These are phyloP conservation scores for Lasioglossum malachurum DNA, from an alignment of 2,888 invertebrate genomes.

Conservation along the genomic window DNA sequence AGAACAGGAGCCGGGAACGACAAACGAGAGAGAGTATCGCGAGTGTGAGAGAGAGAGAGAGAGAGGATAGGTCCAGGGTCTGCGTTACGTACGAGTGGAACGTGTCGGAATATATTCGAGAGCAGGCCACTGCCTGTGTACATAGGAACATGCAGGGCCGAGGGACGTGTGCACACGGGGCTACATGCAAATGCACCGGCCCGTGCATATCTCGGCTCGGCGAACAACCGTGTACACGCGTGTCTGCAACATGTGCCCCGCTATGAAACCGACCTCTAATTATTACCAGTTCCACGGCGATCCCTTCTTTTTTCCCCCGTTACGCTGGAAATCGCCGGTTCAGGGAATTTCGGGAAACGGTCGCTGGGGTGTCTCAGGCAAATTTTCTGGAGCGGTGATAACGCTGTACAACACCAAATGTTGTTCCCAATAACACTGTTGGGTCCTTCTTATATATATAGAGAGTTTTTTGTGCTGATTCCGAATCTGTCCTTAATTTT, in stretches of 20 bases:
- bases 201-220: conserved; percentile 45
- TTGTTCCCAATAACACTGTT: too few relatives aligned
- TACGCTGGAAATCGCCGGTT: not conserved
- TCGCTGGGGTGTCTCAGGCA: not conserved
- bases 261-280: not conserved
- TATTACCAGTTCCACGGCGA: not conserved
- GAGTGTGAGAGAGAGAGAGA: conserved; percentile 13
- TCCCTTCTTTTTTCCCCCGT: not conserved
- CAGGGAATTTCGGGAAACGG: not conserved
- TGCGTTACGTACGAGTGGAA: conserved; percentile 49
- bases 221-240: not conserved
- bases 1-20: conserved; percentile 43
- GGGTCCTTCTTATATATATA: too few relatives aligned
- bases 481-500: too few relatives aligned
- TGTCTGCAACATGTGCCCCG: not conserved
- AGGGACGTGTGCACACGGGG: conserved; percentile 2
- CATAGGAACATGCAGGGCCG: conserved; percentile 9
- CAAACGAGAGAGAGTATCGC: conserved; percentile 37
- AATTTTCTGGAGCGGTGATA: not conserved
- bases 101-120: conserved; percentile 63
- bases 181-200: conserved; percentile 57
- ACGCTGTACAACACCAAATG: too few relatives aligned
- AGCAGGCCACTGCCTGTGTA: conserved; percentile 21
- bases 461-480: too few relatives aligned
- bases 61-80: conserved; percentile 6